Conservation (phyloP, 2,888 invertebrate species). For the Leucophora obtusa region DNA sequence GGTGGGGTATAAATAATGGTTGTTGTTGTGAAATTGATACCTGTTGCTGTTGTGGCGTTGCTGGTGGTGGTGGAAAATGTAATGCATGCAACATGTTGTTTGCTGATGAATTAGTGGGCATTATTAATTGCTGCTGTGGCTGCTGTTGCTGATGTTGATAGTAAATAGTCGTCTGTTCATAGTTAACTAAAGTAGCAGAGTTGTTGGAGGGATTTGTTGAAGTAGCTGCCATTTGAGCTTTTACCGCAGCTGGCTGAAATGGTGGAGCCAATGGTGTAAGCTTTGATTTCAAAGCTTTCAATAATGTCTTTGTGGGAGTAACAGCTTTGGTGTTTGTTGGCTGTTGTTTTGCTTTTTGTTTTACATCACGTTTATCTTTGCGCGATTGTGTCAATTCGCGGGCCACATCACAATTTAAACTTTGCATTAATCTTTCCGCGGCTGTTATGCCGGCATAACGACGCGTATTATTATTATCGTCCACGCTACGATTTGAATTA, state of each 20-base stretch:
- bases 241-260: slow-evolving; percentile 71
- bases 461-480: slow-evolving; percentile 59
- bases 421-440: slow-evolving; percentile 62
- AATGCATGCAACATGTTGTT: slow-evolving; percentile 54
- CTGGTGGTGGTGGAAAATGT: slow-evolving; percentile 53
- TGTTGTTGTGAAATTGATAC: slow-evolving; percentile 57
- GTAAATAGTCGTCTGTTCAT: slow-evolving; percentile 72
- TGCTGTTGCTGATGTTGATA: slow-evolving; percentile 68
- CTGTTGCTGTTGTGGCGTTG: slow-evolving; percentile 68
- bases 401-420: slow-evolving; percentile 56
- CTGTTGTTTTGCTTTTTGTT: slow-evolving; percentile 16
- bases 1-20: slow-evolving; percentile 52
- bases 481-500: slow-evolving; percentile 37
- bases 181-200: slow-evolving; percentile 65
- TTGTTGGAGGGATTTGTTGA: slow-evolving; percentile 39
- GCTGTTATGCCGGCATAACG: slow-evolving; percentile 57
- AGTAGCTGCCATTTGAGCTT: slow-evolving; percentile 41
- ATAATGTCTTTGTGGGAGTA: slow-evolving; percentile 41
- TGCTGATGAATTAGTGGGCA: slow-evolving; percentile 59
- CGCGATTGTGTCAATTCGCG: slow-evolving; percentile 32
- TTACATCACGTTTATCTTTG: slow-evolving; percentile 31
- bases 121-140: slow-evolving; percentile 62
- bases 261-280: slow-evolving; percentile 74
- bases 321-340: not conserved
- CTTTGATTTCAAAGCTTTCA: slow-evolving; percentile 74